Percentiles rank a stretch among this genome's conserved stretches.
These are phyloP conservation scores for Chiroxiphia lanceolata DNA, from an alignment of 2,797 vertebrate species.

Conservation along the genomic window DNA sequence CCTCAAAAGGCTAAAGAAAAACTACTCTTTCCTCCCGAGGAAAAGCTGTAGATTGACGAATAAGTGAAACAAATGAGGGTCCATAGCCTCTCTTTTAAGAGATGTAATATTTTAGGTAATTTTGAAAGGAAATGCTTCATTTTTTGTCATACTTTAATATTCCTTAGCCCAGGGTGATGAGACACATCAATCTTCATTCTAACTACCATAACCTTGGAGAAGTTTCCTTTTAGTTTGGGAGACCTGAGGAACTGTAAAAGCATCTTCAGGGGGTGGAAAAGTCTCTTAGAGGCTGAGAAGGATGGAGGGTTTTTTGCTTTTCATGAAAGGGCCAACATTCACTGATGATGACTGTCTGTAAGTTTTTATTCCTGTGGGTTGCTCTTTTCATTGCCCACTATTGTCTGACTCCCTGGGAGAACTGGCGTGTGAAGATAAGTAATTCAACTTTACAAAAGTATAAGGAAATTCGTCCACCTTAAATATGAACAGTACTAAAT, in stretches of 20 bases:
- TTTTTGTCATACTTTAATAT: constrained; percentile 25
- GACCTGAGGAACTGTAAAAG: background rate
- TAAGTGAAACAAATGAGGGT: constrained; percentile 22
- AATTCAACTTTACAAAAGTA: background rate
- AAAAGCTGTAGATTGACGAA: background rate
- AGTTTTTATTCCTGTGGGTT: background rate
- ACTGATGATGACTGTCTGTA: background rate
- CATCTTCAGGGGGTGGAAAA: background rate
- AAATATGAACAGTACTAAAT: background rate
- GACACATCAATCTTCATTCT: background rate
- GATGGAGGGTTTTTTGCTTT: background rate
- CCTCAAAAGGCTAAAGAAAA: background rate
- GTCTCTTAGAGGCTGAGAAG: background rate
- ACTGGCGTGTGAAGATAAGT: background rate
- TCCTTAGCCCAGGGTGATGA: background rate
- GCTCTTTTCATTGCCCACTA: background rate
- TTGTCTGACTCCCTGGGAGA: background rate
- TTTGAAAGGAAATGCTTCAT: constrained; percentile 19
- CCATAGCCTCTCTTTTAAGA: background rate
- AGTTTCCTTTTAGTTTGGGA: background rate
- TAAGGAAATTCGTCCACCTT: background rate
- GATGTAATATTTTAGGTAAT: background rate
- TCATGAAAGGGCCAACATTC: background rate
- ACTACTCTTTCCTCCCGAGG: background rate
- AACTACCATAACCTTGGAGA: background rate